Base-by-base conservation (phyloP, 2,113 vertebrate genomes). In the Meleagris gallopavo region DNA sequence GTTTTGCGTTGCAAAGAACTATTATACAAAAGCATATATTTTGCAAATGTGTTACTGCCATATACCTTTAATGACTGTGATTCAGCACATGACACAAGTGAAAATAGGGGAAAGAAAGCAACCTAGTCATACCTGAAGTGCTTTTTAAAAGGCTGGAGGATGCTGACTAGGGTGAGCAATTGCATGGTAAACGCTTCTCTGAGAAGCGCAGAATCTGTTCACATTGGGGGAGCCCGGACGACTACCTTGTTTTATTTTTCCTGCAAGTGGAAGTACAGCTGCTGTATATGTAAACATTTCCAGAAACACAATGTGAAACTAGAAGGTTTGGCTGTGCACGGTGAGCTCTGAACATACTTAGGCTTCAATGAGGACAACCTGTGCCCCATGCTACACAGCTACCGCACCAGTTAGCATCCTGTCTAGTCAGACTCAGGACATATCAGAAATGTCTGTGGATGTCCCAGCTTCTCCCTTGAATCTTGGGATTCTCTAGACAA, bases 111-210 rank as follows among this genome's bases (percentile, higher is more conserved):
- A 27, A 24, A 48, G 40, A 43, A 81, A 74, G 48, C 16, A 64
- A 62, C 8, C 1, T 62, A 55, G 21, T n/a, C 66, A 11, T 41
- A 64, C 11, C 58, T 72, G 38, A 14, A 46, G n/a, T 24, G 19
- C 9, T 41, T 82, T 55, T 55, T 48, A 27, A 40, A 83, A 75
- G 40, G 20, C 0, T 46, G 48, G 60, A 43, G 15, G 25, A 46
- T 16, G 11, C 6, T 27, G 54, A 7, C 13, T 9, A 3, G 0
- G 1, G 6, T 8, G 72, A 76, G 9, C 0, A 8, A 45, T 0
- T 0, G 13, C 41, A 25, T 0, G 1, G 34, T 46, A 78, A 62
- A 64, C 9, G 65, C 6, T 87, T 17, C 55, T 58, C 22, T 54
- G 50, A 29, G n/a, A 45, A 48, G n/a, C 11, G 9, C 30, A 57